phyloP scores from a whole-genome alignment of 2,797 vertebrate genomes.

The Sebastes minor region DNA sequence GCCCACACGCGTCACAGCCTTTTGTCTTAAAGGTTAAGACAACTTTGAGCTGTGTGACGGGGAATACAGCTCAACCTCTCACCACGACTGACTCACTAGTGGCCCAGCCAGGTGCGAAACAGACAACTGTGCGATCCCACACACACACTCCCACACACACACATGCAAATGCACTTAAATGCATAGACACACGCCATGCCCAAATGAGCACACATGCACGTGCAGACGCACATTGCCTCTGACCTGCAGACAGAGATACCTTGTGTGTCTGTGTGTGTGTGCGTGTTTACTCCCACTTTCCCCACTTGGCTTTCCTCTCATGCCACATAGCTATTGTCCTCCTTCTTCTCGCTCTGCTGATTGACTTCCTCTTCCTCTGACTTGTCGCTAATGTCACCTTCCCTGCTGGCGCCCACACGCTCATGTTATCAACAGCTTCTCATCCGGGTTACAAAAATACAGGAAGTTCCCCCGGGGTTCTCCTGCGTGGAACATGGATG shows the following conservation, averaged over 20 bases:
- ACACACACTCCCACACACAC: conserved; percentile 32
- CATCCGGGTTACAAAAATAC: conserved; percentile 76
- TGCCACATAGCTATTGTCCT: conserved; percentile 64
- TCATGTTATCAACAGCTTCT: conserved; percentile 73
- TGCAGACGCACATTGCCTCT: conserved; percentile 28
- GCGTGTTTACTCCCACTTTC: conserved; percentile 66
- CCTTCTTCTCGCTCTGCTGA: conserved; percentile 57
- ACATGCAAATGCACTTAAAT: conserved; percentile 57
- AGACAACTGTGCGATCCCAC: conserved; percentile 48
- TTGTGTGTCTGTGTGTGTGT: conserved; percentile 31
- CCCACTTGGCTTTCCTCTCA: conserved; percentile 63
- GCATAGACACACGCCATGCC: conserved; percentile 43
- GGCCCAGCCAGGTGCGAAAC: conserved; percentile 66
- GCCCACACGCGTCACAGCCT: conserved; percentile 68
- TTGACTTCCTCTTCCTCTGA: conserved; percentile 79
- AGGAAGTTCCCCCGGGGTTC: conserved; percentile 70
- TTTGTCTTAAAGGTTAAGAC: conserved; percentile 82
- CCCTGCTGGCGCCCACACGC: conserved; percentile 71
- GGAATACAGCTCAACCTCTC: conserved; percentile 55
- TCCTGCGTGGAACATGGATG: conserved; percentile 27
- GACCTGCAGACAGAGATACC: conserved; percentile 53
- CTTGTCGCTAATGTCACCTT: conserved; percentile 78
- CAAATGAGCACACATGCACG: conserved; percentile 45
- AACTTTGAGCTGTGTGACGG: conserved; percentile 66
- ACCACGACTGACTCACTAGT: conserved; percentile 71